Percentiles rank a stretch among this genome's conserved stretches.
Evolutionary conservation across 2,888 invertebrate genomes (phyloP).

Genomic region (Drosophila gaucha): DNA sequence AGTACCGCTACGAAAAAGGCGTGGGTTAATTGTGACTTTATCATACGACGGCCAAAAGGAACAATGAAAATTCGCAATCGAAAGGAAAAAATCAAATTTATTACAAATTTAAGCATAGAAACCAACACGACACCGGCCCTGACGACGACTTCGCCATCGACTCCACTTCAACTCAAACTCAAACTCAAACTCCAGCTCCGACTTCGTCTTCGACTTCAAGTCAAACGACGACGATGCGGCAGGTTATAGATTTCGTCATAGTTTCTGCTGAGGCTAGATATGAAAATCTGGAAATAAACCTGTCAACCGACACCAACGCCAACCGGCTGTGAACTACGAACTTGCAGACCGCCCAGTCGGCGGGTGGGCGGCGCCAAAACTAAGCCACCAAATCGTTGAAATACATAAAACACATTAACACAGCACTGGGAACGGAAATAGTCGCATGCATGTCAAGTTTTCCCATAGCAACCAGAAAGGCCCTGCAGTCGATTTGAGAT

Average conservation of each 20-base stretch:
- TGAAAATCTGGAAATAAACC: slow-evolving; percentile 76
- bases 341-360: slow-evolving; percentile 58
- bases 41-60: slow-evolving; percentile 64
- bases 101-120: slow-evolving; percentile 80
- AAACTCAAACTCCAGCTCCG: slow-evolving; percentile 24
- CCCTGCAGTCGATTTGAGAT: slow-evolving; percentile 55
- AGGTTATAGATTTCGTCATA: slow-evolving; percentile 82
- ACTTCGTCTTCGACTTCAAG: slow-evolving; percentile 19
- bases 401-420: slow-evolving; percentile 82
- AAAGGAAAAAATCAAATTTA: slow-evolving; percentile 81
- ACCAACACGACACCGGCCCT: slow-evolving; percentile 48
- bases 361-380: slow-evolving; percentile 76
- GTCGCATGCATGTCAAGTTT: slow-evolving; percentile 60
- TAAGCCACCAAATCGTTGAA: slow-evolving; percentile 73
- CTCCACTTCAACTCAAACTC: slow-evolving; percentile 39
- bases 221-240: slow-evolving; percentile 56
- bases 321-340: slow-evolving; percentile 65
- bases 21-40: slow-evolving; percentile 83
- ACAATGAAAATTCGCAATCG: slow-evolving; percentile 72
- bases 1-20: slow-evolving; percentile 82
- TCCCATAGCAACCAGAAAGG: slow-evolving; percentile 57
- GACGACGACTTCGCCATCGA: slow-evolving; percentile 29
- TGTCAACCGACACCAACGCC: slow-evolving; percentile 79
- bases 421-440: slow-evolving; percentile 74
- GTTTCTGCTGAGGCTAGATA: slow-evolving; percentile 49